A percentile compares a stretch with the other conserved stretches of the same genome.
These are phyloP conservation scores for Chelon auratus DNA, from an alignment of 2,797 vertebrate species.

Conservation along the genomic window DNA sequence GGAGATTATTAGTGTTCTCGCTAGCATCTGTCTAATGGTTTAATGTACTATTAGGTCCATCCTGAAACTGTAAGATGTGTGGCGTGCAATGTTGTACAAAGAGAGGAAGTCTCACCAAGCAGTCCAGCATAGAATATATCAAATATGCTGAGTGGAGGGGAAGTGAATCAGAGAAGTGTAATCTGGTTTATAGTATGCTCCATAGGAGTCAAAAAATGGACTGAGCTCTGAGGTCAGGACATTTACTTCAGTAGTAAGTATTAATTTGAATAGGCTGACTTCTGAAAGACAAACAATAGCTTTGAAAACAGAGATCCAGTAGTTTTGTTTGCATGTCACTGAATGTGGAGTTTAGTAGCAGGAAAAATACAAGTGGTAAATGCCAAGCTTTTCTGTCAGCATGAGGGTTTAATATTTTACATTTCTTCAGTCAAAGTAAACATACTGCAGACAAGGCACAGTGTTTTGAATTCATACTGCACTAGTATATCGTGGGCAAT, in stretches of 20 bases:
- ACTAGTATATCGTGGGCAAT: no score
- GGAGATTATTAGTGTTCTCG: slow-evolving; percentile 59
- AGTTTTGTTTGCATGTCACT: background rate
- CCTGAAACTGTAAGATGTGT: slow-evolving; percentile 46
- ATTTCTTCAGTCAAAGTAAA: background rate
- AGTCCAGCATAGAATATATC: slow-evolving; percentile 8
- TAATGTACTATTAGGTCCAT: slow-evolving; percentile 60
- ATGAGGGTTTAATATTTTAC: background rate
- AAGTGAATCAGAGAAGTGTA: slow-evolving; percentile 34
- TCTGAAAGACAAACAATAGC: background rate
- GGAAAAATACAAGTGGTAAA: background rate
- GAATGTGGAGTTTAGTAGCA: background rate
- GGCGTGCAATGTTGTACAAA: background rate
- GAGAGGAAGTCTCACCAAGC: slow-evolving; percentile 33
- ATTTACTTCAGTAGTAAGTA: background rate
- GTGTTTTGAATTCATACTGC: background rate
- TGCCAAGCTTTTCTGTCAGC: background rate
- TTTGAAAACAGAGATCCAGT: background rate
- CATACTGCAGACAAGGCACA: background rate
- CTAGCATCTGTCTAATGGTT: slow-evolving; percentile 63
- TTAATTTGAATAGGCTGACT: background rate
- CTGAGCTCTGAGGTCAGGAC: slow-evolving; percentile 3
- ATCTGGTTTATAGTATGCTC: slow-evolving; percentile 22
- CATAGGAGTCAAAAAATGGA: background rate
- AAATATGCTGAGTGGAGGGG: slow-evolving; percentile 37